Conservation (phyloP, 2,797 vertebrate genomes). For the Peromyscus melanophrys region DNA sequence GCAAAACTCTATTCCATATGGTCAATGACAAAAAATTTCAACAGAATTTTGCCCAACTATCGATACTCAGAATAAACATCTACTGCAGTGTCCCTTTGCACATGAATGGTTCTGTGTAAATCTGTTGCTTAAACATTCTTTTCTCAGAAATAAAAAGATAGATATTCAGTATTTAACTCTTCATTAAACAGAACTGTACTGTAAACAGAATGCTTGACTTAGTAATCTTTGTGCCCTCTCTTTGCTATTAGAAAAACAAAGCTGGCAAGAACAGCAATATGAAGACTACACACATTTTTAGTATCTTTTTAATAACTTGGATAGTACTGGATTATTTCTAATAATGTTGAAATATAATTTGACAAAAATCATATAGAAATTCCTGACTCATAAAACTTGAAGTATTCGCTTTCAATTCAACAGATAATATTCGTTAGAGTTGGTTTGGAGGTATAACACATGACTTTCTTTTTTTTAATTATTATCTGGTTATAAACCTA, state of each 20-base stretch:
- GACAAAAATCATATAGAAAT: slow-evolving; percentile 58
- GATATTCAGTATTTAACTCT: slow-evolving; percentile 67
- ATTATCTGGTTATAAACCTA: slow-evolving; percentile 82
- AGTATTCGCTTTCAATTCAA: slow-evolving; percentile 62
- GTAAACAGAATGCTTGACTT: slow-evolving; percentile 67
- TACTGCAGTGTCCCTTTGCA: slow-evolving; percentile 80
- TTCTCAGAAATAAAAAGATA: slow-evolving; percentile 69
- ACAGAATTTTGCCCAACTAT: slow-evolving; percentile 86
- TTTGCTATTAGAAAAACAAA: slow-evolving; percentile 76
- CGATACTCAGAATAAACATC: slow-evolving; percentile 75
- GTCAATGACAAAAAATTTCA: slow-evolving; percentile 84
- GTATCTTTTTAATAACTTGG: slow-evolving; percentile 64
- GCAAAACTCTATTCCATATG: slow-evolving; percentile 65
- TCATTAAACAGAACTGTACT: slow-evolving; percentile 74
- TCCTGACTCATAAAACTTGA: slow-evolving; percentile 67
- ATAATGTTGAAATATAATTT: slow-evolving; percentile 70
- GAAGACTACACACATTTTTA: slow-evolving; percentile 12
- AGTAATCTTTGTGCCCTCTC: slow-evolving; percentile 55
- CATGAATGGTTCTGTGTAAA: slow-evolving; percentile 76
- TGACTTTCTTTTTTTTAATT: slow-evolving; percentile 82
- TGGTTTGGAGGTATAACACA: slow-evolving; percentile 65
- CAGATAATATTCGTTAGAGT: slow-evolving; percentile 67
- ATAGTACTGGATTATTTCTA: slow-evolving; percentile 74
- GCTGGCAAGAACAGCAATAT: slow-evolving; percentile 56
- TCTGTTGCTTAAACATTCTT: slow-evolving; percentile 64